A percentile compares a stretch with the other conserved stretches of the same genome.
These are phyloP conservation scores for Epinephelus malabaricus DNA, from an alignment of 2,797 vertebrate genomes.

Conservation along the genomic window DNA sequence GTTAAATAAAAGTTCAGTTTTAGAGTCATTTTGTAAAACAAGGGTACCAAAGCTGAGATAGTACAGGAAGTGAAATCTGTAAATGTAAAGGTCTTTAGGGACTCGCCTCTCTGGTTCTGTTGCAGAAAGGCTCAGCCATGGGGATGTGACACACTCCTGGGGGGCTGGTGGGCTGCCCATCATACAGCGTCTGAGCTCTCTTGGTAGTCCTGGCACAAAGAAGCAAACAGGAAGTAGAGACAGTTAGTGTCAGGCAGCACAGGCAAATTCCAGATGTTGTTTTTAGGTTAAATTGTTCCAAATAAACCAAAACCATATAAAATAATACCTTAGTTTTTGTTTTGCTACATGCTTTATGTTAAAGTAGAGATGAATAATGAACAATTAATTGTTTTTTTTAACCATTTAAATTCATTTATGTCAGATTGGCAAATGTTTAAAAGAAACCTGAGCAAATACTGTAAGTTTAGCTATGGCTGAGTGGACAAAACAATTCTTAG, in stretches of 20 bases:
- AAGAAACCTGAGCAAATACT: neutral
- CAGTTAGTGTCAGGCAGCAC: too few relatives aligned
- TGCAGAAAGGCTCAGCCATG: constrained; percentile 97
- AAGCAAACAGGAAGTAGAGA: too few relatives aligned
- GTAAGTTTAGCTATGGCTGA: neutral
- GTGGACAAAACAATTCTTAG: neutral
- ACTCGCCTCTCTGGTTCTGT: constrained; percentile 94
- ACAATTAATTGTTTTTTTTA: too few relatives aligned
- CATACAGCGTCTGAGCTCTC: constrained; percentile 93
- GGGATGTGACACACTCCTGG: constrained; percentile 95
- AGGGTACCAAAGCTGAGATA: neutral
- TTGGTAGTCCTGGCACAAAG: constrained; percentile 89
- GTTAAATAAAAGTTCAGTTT: neutral
- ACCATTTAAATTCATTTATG: too few relatives aligned
- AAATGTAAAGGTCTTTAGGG: neutral
- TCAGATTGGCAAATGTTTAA: too few relatives aligned
- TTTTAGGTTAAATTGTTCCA: neutral
- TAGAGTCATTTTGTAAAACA: neutral
- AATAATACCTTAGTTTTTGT: neutral
- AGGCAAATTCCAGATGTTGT: neutral
- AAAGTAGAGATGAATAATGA: too few relatives aligned
- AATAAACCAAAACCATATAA: neutral
- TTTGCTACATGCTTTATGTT: neutral
- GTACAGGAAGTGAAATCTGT: neutral
- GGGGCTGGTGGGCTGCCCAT: constrained; percentile 87